Evolutionary conservation across 2,113 vertebrate species (phyloP).

Genomic region (Acrocephalus kingi): DNA sequence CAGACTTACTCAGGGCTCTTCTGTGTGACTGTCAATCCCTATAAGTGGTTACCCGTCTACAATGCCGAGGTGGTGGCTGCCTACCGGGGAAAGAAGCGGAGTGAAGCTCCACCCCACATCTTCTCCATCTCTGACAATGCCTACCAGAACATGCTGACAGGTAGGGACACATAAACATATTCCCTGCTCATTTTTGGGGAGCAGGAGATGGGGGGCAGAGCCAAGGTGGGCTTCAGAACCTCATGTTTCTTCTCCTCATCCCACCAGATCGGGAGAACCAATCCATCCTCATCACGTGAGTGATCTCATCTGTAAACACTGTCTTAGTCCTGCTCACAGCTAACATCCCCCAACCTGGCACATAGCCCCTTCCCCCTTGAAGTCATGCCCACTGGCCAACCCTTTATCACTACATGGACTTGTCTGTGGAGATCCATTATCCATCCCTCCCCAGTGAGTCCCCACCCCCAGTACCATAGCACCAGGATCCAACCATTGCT

Average conservation of each 20-base stretch:
- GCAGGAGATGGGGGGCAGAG: not conserved
- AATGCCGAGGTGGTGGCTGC: conserved; percentile 4
- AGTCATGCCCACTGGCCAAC: not conserved
- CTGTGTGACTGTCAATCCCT: not conserved
- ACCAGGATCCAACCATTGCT: not conserved
- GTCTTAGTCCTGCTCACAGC: not conserved
- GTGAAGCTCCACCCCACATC: conserved; percentile 32
- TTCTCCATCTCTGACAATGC: conserved; percentile 40
- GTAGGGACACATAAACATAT: not conserved
- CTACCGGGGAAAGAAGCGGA: conserved; percentile 34
- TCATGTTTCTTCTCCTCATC: not conserved
- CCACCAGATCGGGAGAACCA: conserved; percentile 12
- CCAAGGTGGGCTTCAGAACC: not conserved
- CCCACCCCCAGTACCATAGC: not conserved
- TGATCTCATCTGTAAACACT: not conserved
- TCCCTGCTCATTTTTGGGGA: not conserved
- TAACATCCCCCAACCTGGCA: not conserved
- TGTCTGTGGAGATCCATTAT: not conserved
- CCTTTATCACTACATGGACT: not conserved
- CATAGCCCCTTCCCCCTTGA: not conserved
- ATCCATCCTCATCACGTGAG: conserved; percentile 25
- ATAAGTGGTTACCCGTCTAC: conserved; percentile 11
- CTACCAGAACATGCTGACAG: conserved; percentile 2
- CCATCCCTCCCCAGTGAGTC: not conserved
- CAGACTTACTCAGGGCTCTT: conserved; percentile 21